These are phyloP conservation scores for human DNA, from an alignment of 2,113 vertebrate species.

Conservation along the genomic window DNA sequence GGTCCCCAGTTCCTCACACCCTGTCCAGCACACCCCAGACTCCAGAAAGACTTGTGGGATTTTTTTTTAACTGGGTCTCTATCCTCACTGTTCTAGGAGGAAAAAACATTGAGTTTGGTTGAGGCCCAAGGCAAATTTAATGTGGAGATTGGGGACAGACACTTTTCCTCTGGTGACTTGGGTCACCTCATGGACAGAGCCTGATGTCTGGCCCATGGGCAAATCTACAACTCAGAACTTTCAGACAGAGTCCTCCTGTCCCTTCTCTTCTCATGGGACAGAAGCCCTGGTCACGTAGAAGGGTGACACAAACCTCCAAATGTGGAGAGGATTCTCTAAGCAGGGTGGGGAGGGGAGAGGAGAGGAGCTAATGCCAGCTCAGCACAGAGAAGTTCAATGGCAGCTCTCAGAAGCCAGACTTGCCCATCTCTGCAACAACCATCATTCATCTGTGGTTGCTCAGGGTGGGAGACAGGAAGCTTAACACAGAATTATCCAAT, in stretches of 20 bases:
- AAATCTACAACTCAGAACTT: not conserved
- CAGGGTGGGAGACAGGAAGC: no score
- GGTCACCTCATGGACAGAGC: no score
- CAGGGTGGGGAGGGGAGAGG: not conserved
- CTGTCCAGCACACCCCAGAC: not conserved
- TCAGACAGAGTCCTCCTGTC: not conserved
- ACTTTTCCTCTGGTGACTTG: not conserved
- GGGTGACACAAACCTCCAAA: no score
- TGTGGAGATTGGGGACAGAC: no score
- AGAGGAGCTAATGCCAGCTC: not conserved
- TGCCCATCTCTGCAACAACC: not conserved
- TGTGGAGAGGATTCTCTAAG: not conserved
- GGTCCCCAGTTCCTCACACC: not conserved
- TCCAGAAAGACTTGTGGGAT: not conserved
- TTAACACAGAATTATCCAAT: not conserved
- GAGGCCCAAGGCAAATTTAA: not conserved
- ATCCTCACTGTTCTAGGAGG: not conserved
- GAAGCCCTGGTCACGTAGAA: not conserved
- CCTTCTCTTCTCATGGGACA: not conserved
- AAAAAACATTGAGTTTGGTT: no score
- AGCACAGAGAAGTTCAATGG: not conserved
- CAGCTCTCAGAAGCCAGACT: not conserved
- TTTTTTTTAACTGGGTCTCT: not conserved
- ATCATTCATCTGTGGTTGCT: fast-evolving
- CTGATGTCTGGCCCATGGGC: not conserved